phyloP scores from a whole-genome alignment of 1,140 invertebrate species.

The Periplaneta americana region DNA sequence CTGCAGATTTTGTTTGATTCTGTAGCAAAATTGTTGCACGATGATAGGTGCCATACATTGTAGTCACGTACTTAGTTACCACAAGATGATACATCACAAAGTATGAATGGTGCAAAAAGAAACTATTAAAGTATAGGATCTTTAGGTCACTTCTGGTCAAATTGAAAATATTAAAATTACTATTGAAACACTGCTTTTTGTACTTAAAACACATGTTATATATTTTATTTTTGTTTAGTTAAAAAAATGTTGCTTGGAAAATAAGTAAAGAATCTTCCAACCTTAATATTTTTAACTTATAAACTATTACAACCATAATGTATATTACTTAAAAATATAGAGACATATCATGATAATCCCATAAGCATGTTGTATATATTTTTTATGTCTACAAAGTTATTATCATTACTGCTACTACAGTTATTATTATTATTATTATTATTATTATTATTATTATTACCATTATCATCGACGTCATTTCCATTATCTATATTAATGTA shows the following conservation, averaged over 20 bases:
- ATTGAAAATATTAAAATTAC: not conserved
- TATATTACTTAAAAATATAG: not conserved
- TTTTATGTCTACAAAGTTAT: not conserved
- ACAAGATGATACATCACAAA: too few relatives aligned
- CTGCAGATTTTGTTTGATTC: not conserved
- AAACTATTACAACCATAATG: not conserved
- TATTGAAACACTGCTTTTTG: not conserved
- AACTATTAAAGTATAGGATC: not conserved
- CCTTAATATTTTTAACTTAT: not conserved
- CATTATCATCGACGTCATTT: too few relatives aligned
- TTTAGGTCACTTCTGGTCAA: not conserved
- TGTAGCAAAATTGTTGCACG: not conserved
- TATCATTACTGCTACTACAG: too few relatives aligned
- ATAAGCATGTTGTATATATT: not conserved
- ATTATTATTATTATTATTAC: too few relatives aligned
- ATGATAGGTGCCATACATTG: not conserved
- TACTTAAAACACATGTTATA: not conserved
- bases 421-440: too few relatives aligned
- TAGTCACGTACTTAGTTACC: not conserved
- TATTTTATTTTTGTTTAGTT: not conserved
- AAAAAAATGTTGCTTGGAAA: not conserved
- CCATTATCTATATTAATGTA: too few relatives aligned
- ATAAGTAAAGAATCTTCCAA: not conserved
- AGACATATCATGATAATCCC: not conserved
- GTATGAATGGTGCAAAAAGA: not conserved